Percentiles rank a stretch among this genome's conserved stretches.
These are phyloP conservation scores for Orthosia incerta DNA, from an alignment of 2,888 invertebrate species.

Conservation along the genomic window DNA sequence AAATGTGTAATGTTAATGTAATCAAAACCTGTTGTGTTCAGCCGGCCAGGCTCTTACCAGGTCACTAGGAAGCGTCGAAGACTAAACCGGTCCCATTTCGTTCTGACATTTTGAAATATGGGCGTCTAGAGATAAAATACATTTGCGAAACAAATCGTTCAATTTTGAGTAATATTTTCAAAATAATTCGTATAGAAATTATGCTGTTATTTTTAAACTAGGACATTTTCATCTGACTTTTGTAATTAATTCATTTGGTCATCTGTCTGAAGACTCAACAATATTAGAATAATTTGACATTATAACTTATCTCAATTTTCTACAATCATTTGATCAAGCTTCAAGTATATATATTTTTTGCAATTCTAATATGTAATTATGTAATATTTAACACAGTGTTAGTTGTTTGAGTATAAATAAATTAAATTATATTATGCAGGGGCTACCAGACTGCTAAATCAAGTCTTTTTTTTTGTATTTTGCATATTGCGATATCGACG, in stretches of 20 bases:
- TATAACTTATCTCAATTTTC: too few species aligned
- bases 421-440: too few species aligned
- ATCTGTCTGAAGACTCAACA: too few species aligned
- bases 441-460: too few species aligned
- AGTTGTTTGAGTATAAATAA: too few species aligned
- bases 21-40: constrained; percentile 47
- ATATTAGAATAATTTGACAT: too few species aligned
- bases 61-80: constrained; percentile 46
- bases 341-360: too few species aligned
- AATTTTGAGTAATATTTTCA: constrained; percentile 10
- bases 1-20: constrained; percentile 20
- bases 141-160: constrained; percentile 43
- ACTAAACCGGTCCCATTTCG: constrained; percentile 41
- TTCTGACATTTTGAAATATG: constrained; percentile 31
- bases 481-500: too few species aligned
- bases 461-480: too few species aligned
- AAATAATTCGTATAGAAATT: background rate
- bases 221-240: background rate
- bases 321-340: too few species aligned
- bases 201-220: background rate
- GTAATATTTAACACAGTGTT: too few species aligned
- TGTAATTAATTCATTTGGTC: background rate
- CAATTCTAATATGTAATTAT: too few species aligned
- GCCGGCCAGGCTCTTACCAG: constrained; percentile 23
- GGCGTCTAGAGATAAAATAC: background rate